These are phyloP conservation scores for Lates calcarifer DNA, from an alignment of 2,113 vertebrate species.

Conservation along the genomic window DNA sequence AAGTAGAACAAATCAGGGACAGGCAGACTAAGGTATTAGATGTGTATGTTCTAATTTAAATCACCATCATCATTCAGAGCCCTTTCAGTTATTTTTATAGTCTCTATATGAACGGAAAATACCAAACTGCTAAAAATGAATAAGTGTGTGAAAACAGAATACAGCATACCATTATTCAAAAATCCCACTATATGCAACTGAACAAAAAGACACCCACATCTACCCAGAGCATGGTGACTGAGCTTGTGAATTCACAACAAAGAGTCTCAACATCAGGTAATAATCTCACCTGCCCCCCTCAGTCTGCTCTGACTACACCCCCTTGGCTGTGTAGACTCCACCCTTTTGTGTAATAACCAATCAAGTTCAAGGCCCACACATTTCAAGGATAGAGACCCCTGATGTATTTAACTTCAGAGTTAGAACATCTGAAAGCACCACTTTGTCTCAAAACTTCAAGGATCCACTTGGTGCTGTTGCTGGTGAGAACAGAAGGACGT, in stretches of 20 bases:
- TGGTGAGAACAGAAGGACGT: not conserved
- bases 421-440: conserved; percentile 34
- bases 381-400: conserved; percentile 28
- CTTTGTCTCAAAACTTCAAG: conserved; percentile 14
- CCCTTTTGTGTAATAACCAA: conserved; percentile 64
- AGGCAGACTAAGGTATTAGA: not conserved
- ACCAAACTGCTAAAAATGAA: not conserved
- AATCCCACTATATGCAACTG: not conserved
- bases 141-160: not conserved
- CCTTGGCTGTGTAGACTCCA: conserved; percentile 14
- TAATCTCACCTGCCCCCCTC: conserved; percentile 37
- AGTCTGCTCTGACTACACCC: not conserved
- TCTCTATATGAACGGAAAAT: not conserved
- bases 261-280: conserved; percentile 27
- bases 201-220: conserved; percentile 8
- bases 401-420: conserved; percentile 3
- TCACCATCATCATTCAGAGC: not conserved
- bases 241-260: conserved; percentile 10
- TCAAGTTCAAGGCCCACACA: conserved; percentile 57
- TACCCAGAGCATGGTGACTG: not conserved
- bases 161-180: not conserved
- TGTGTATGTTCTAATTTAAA: not conserved
- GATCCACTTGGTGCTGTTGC: not conserved
- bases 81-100: not conserved
- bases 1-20: not conserved